Conservation (phyloP, 2,888 invertebrate species). For the Eupithecia inturbata region DNA sequence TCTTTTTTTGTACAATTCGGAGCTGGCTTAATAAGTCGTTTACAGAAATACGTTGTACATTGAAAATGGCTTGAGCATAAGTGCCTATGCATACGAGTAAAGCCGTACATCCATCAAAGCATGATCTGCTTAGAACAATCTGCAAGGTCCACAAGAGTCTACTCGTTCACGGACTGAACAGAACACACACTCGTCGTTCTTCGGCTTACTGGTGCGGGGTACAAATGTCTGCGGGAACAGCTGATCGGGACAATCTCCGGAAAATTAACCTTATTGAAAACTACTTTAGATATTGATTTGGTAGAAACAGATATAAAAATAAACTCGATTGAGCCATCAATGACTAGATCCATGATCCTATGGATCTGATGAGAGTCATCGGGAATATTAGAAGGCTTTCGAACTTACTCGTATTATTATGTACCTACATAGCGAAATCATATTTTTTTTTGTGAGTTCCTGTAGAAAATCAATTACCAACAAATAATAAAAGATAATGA, state of each 20-base stretch:
- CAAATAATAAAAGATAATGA: not conserved
- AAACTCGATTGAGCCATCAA: not conserved
- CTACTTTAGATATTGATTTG: not conserved
- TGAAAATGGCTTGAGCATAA: too few relatives aligned
- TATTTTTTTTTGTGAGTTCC: too few relatives aligned
- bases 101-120: not conserved
- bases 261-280: not conserved
- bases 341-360: not conserved
- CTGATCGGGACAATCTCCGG: not conserved
- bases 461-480: not conserved
- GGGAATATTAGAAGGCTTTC: not conserved
- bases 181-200: not conserved
- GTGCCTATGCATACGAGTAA: not conserved
- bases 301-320: not conserved
- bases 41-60: too few relatives aligned
- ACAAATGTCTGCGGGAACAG: not conserved
- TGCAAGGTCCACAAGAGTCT: not conserved
- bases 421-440: too few relatives aligned
- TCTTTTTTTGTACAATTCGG: too few relatives aligned
- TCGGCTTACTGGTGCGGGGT: not conserved
- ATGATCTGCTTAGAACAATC: not conserved
- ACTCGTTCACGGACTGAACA: not conserved
- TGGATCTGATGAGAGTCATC: not conserved
- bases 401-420: too few relatives aligned
- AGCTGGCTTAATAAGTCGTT: too few relatives aligned